A percentile compares a stretch with the other conserved stretches of the same genome.
Evolutionary conservation across 2,797 vertebrate species (phyloP).

Genomic region (Hoplostethus mediterraneus): DNA sequence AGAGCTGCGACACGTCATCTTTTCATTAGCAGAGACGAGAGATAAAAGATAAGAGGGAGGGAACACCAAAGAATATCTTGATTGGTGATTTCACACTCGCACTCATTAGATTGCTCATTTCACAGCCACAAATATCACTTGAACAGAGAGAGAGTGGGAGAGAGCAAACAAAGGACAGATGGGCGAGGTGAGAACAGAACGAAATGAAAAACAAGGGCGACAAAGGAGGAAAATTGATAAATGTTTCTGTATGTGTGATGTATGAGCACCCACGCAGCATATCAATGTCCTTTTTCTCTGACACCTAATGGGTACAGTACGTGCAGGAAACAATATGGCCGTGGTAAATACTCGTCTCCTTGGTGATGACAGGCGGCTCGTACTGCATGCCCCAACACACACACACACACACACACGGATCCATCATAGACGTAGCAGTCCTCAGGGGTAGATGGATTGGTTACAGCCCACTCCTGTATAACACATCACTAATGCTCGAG

Average conservation of each 20-base stretch:
- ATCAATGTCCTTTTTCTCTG: not conserved
- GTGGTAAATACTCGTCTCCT: constrained; percentile 1
- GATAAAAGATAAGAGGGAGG: not conserved
- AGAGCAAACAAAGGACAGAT: constrained; percentile 24
- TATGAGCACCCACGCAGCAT: not conserved
- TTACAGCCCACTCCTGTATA: constrained; percentile 25
- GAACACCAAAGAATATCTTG: constrained; percentile 14
- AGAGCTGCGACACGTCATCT: constrained; percentile 18
- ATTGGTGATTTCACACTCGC: constrained; percentile 20
- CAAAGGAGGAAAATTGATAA: constrained; percentile 8
- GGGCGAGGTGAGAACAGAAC: constrained; percentile 16
- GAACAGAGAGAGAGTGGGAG: constrained; percentile 19
- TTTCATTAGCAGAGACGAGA: constrained; percentile 10
- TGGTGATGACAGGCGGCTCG: constrained; percentile 12
- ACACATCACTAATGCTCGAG: constrained; percentile 13
- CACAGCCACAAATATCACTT: constrained; percentile 7
- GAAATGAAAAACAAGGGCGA: constrained; percentile 10
- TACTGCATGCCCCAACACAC: not conserved
- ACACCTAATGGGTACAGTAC: not conserved
- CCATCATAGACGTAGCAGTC: not conserved
- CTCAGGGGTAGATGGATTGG: constrained; percentile 29
- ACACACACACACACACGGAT: not conserved
- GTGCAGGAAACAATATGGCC: not conserved
- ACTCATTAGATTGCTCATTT: constrained; percentile 27
- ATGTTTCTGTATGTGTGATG: not conserved